These are phyloP conservation scores for Physocephala rufipes DNA, from an alignment of 2,888 invertebrate species.

Conservation along the genomic window DNA sequence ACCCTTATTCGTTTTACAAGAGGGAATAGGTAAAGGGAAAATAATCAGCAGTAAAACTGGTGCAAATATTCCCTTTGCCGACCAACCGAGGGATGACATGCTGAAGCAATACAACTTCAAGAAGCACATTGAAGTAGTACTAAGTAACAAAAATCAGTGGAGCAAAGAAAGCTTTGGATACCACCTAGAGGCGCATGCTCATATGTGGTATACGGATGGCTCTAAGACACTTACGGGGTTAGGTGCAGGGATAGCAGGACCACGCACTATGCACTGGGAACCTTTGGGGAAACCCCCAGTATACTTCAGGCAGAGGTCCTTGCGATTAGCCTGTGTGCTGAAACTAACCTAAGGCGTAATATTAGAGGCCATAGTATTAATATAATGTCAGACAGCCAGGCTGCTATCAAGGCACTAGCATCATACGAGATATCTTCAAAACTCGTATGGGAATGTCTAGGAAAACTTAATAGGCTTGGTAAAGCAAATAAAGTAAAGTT, in stretches of 20 bases:
- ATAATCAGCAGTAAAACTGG: too few relatives aligned
- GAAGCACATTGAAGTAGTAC: not conserved
- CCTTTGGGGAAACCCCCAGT: too few relatives aligned
- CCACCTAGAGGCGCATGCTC: too few relatives aligned
- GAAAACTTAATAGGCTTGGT: constrained; percentile 10
- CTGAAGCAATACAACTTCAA: not conserved
- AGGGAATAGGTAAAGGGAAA: not conserved
- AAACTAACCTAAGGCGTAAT: not conserved
- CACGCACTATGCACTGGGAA: too few relatives aligned
- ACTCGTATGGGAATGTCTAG: not conserved
- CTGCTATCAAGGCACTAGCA: constrained; percentile 8
- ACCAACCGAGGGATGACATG: not conserved
- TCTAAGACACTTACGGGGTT: too few relatives aligned
- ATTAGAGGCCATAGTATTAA: not conserved
- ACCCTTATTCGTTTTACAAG: not conserved
- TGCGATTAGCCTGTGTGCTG: not conserved
- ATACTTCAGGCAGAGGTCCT: too few relatives aligned
- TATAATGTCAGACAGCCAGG: constrained; percentile 3
- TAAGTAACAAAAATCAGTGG: not conserved
- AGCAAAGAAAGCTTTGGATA: too few relatives aligned
- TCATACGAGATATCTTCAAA: not conserved
- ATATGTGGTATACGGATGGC: too few relatives aligned
- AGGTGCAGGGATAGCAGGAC: too few relatives aligned
- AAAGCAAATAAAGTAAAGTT: constrained; percentile 82
- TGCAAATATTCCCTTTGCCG: not conserved